Base-by-base conservation (phyloP, 2,113 vertebrate genomes). In the Poecile atricapillus region DNA sequence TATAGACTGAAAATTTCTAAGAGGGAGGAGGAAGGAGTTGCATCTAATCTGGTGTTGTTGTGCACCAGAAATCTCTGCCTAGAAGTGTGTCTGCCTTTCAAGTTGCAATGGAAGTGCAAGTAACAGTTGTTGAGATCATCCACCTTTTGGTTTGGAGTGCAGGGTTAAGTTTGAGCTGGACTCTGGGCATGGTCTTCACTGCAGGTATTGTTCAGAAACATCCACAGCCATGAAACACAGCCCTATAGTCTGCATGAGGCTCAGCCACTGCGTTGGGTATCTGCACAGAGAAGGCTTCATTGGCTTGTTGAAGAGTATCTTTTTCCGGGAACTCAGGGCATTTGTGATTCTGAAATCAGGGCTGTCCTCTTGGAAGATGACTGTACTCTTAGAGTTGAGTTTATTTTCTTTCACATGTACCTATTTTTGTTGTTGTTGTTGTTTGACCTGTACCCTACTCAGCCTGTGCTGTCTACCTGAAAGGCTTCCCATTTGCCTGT, bases 321-420 rank as follows among this genome's bases (percentile, higher is more conserved):
- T 69, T 81, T 37, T 55, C 35, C 69, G 31, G 11, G 18, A 71
- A 39, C 7, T 56, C 1, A 0, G 6, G 24, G 6, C 16, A 14
- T 10, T 55, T 71, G 10, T 20, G 35, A n/a, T 63, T 87, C 33
- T 70, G 49, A 78, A 67, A 50, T 64, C 11, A 47, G 22, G 16
- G 10, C 31, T 69, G 33, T 50, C 47, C 17, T 81, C 24, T 50
- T 83, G 37, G 30, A 30, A 71, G 39, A 50, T 84, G 33, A 22
- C 20, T 33, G 4, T 49, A 35, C 28, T 88, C n/a, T 2, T 43
- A 18, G 56, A 46, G 22, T 18, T 58, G 39, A 4, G 0, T 0
- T 5, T 24, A n/a, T 60, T 63, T 37, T 10, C 58, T 79, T 91
- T 81, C 31, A 62, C 31, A 13, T 52, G n/a, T 76, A 46, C 7